These are phyloP conservation scores for Noctua janthina DNA, from an alignment of 2,888 invertebrate species.

Conservation along the genomic window DNA sequence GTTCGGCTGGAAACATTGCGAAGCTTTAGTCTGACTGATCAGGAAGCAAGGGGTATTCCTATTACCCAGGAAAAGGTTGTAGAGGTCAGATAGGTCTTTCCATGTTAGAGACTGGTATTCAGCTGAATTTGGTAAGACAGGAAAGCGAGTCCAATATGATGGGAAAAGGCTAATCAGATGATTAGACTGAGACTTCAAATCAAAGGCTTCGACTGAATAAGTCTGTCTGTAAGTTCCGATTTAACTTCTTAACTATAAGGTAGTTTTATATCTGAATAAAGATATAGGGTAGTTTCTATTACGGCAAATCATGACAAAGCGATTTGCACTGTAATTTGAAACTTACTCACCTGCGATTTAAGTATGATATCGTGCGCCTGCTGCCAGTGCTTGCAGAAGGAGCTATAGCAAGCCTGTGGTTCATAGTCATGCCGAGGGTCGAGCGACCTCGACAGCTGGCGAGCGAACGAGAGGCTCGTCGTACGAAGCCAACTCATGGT, in stretches of 20 bases:
- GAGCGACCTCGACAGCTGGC: slow-evolving; percentile 91
- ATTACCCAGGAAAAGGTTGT: neutral
- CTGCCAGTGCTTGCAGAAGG: slow-evolving; percentile 98
- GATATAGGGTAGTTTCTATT: neutral
- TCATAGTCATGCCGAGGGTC: slow-evolving; percentile 94
- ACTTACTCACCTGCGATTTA: slow-evolving; percentile 91
- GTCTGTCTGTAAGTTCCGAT: neutral
- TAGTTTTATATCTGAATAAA: neutral
- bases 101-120: neutral
- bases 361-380: slow-evolving; percentile 96
- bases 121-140: neutral
- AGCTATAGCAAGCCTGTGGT: slow-evolving; percentile 97
- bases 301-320: too few relatives aligned
- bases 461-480: slow-evolving; percentile 91
- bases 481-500: slow-evolving; percentile 93
- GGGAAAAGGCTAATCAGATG: neutral
- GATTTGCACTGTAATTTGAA: neutral
- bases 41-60: neutral
- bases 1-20: slow-evolving; percentile 76
- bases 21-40: neutral
- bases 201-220: neutral
- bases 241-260: neutral
- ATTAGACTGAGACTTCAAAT: neutral
- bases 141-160: neutral
- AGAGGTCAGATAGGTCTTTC: neutral